Conservation (phyloP, 2,888 invertebrate genomes). For the Terebella lapidaria region DNA sequence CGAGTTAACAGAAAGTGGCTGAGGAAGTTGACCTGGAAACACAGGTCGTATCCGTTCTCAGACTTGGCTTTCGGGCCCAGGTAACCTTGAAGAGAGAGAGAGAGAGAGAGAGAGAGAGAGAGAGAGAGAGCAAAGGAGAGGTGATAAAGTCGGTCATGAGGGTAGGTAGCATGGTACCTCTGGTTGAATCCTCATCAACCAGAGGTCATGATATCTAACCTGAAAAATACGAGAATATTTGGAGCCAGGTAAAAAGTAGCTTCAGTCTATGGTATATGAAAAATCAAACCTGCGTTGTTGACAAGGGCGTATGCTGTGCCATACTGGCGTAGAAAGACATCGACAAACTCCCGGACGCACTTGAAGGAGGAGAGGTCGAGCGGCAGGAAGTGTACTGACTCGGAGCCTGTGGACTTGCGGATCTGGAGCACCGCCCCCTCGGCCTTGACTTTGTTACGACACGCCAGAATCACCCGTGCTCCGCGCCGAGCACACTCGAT, state of each 20-base stretch:
- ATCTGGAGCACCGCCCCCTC: slow-evolving; percentile 47
- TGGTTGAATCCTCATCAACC: no score
- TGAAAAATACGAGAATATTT: no score
- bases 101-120: no score
- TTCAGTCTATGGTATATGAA: no score
- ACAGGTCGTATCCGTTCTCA: slow-evolving; percentile 35
- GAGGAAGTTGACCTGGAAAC: slow-evolving; percentile 42
- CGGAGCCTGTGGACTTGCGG: slow-evolving; percentile 41
- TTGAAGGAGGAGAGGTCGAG: slow-evolving; percentile 45
- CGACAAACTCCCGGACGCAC: slow-evolving; percentile 45
- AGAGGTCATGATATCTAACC: no score
- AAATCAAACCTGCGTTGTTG: slow-evolving; percentile 54
- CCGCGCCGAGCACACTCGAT: slow-evolving; percentile 63
- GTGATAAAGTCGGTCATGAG: no score
- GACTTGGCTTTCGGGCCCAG: slow-evolving; percentile 40
- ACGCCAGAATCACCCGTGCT: slow-evolving; percentile 46
- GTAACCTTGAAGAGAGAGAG: slow-evolving; percentile 30
- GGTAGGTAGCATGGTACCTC: no score
- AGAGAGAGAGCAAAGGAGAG: no score
- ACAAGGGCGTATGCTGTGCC: slow-evolving; percentile 45
- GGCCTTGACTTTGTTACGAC: slow-evolving; percentile 41
- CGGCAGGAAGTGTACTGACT: slow-evolving; percentile 34
- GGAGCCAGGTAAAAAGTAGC: no score
- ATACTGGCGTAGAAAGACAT: slow-evolving; percentile 39
- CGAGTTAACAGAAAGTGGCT: slow-evolving; percentile 44